Evolutionary conservation across 1,140 invertebrate genomes (phyloP).

Genomic region (Sitodiplosis mosellana): DNA sequence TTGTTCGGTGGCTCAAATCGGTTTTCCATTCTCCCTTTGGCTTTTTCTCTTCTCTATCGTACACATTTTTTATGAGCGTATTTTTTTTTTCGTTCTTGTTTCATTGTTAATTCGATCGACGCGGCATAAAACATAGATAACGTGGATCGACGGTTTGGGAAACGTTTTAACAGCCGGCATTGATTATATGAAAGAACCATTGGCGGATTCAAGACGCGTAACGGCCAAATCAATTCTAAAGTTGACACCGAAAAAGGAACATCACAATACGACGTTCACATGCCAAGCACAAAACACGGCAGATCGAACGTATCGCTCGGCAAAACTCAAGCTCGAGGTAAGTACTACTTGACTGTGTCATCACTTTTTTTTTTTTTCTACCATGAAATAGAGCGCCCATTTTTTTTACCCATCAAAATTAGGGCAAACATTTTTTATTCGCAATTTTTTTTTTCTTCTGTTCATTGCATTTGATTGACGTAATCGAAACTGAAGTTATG

Average conservation of each 20-base stretch:
- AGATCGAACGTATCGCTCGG: constrained; percentile 58
- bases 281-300: constrained; percentile 81
- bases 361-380: too few relatives aligned
- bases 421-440: too few relatives aligned
- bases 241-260: constrained; percentile 62
- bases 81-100: too few relatives aligned
- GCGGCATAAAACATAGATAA: constrained; percentile 38
- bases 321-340: constrained; percentile 61
- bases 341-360: constrained; percentile 9
- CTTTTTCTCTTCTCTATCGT: too few relatives aligned
- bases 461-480: background rate
- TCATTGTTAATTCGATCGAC: too few relatives aligned
- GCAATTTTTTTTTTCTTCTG: background rate
- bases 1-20: too few relatives aligned
- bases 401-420: background rate
- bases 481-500: background rate
- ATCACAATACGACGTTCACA: constrained; percentile 79
- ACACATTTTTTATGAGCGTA: too few relatives aligned
- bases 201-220: constrained; percentile 57
- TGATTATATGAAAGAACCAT: constrained; percentile 49
- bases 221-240: constrained; percentile 71
- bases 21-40: too few relatives aligned
- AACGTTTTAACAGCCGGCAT: constrained; percentile 58
- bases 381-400: background rate
- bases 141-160: constrained; percentile 79